A percentile compares a stretch with the other conserved stretches of the same genome.
Evolutionary conservation across 2,113 vertebrate genomes (phyloP).

Genomic region (Alces alces): DNA sequence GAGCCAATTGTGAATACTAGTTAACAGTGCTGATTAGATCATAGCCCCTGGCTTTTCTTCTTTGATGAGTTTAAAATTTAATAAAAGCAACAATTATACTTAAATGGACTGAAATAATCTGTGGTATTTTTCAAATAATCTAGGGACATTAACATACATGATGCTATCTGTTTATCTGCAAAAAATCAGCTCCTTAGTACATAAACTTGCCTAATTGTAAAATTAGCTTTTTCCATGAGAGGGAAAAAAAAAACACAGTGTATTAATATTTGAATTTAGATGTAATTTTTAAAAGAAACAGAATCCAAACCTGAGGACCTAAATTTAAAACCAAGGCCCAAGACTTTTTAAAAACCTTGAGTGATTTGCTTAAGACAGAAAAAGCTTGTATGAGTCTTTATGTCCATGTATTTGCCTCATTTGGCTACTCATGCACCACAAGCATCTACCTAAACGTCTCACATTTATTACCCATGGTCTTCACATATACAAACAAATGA

Average conservation of each 20-base stretch:
- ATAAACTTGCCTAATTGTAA: not conserved
- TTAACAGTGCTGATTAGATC: not conserved
- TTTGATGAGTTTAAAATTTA: constrained; percentile 23
- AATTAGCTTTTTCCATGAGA: not conserved
- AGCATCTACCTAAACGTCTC: not conserved
- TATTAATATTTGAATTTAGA: not conserved
- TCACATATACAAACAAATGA: not conserved
- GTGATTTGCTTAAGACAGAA: not conserved
- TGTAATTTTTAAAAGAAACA: constrained; percentile 10
- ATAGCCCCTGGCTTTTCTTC: not conserved
- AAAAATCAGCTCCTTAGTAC: not conserved
- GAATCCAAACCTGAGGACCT: not conserved
- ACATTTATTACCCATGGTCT: not conserved
- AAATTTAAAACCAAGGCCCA: constrained; percentile 1
- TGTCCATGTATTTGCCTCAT: not conserved
- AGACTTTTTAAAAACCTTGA: not conserved
- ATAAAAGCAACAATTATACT: not conserved
- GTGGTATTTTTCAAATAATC: not conserved
- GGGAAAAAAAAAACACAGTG: not conserved
- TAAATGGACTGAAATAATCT: not conserved
- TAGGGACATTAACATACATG: not conserved
- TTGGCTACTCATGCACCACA: not conserved
- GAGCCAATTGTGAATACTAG: constrained; percentile 10
- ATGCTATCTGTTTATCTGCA: not conserved
- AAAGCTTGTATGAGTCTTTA: not conserved